A percentile compares a stretch with the other conserved stretches of the same genome.
Conservation (phyloP, 2,113 vertebrate genomes). For the Phasianus colchicus region DNA sequence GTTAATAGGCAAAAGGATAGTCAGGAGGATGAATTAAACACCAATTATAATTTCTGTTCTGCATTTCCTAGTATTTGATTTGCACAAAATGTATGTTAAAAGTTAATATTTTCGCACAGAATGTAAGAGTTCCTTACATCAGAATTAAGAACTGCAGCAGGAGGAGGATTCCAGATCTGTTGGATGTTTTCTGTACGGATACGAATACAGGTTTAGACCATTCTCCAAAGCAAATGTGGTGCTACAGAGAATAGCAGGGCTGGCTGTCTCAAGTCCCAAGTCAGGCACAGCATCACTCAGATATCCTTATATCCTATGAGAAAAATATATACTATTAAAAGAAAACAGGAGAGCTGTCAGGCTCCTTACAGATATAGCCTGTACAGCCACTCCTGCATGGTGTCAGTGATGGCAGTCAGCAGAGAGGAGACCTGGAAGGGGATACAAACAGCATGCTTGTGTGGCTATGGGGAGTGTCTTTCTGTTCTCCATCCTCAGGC, state of each 20-base stretch:
- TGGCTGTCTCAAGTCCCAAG: not conserved
- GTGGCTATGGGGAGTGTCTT: not conserved
- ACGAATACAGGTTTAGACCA: not conserved
- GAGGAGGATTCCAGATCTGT: not conserved
- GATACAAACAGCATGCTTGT: not conserved
- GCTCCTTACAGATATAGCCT: not conserved
- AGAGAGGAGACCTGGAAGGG: not conserved
- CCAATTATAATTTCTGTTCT: not conserved
- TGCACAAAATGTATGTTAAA: not conserved
- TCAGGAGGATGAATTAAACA: not conserved
- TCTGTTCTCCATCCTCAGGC: not conserved
- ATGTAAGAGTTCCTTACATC: not conserved
- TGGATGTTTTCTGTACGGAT: not conserved
- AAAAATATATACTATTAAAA: not conserved
- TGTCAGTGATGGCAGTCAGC: not conserved
- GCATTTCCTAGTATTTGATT: not conserved
- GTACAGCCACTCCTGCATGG: not conserved
- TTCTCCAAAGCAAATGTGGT: not conserved
- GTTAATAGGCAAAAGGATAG: not conserved
- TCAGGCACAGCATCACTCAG: not conserved
- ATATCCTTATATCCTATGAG: not conserved
- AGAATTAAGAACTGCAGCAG: not conserved
- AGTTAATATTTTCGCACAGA: not conserved
- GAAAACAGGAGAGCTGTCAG: constrained; percentile 36
- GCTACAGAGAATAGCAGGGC: not conserved